Evolutionary conservation across 2,888 invertebrate genomes (phyloP), one percentile per base, ranked within the genome.

Genomic region (Cetonia aurata): DNA sequence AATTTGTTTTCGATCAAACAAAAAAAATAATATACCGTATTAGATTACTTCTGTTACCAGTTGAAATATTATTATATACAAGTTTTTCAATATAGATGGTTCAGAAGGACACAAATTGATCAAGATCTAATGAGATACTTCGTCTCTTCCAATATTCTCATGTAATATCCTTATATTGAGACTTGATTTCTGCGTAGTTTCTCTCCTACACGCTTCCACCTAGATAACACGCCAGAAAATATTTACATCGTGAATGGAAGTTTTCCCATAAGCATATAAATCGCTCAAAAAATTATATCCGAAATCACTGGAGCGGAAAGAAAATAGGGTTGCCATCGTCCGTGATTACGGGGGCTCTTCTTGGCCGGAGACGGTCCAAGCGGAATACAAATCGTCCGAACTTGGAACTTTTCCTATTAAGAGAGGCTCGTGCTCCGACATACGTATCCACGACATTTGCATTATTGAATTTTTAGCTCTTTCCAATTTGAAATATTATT

Each of bases 361-460:
- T 79, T 79, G 80, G 80, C 81, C 79, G 78, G 77, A 76, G 77
- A 75, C 75, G 76, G 75, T 79, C 79, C 80, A 79, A 77, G 75
- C 77, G 78, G 82, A 82, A 82, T 82, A 82, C 81, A 79, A 80
- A 82, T 82, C 80, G 80, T 79, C 74, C 77, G 79, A 79, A 77
- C 78, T 72, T 76, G 25, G 71, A 82, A 82, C 81, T 82, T 82
- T 82, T 81, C 82, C 82, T 80, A 82, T 82, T 82, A 82, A 81
- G 77, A 78, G 77, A 78, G 79, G 80, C 77, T 82, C 81, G 81
- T 81, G 80, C 80, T 77, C 77, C 76, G 77, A 81, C 82, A 82
- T 81, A 81, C 80, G 81, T 81, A 82, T 82, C 78, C 78, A 79
- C 4, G 80, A 78, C 78, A 82, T 82, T 82, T 82, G 82, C 81